Evolutionary conservation across 2,113 vertebrate genomes (phyloP).

Genomic region (Podilymbus podiceps): DNA sequence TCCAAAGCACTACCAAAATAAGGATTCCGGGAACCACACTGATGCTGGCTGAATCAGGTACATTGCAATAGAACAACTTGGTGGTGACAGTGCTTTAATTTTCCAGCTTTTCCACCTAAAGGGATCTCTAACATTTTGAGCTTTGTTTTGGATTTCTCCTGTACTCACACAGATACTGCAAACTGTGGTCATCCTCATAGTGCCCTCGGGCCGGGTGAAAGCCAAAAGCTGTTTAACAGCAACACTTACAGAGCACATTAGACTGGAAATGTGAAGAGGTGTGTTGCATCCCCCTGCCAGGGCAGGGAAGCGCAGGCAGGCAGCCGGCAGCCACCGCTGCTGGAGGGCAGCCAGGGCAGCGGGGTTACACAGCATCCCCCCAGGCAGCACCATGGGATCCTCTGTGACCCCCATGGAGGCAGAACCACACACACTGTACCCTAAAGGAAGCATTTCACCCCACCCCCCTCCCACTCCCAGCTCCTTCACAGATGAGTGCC

Average conservation of each 20-base stretch:
- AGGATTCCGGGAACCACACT: not conserved
- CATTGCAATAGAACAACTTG: not conserved
- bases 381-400: not conserved
- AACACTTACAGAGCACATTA: not conserved
- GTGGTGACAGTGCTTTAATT: not conserved
- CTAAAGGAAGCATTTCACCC: not conserved
- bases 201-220: not conserved
- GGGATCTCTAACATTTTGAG: not conserved
- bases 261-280: not conserved
- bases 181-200: not conserved
- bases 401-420: rapidly evolving
- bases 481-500: not conserved
- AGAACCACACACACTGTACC: rapidly evolving
- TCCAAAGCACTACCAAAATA: not conserved
- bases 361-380: not conserved
- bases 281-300: not conserved
- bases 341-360: not conserved
- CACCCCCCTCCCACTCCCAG: not conserved
- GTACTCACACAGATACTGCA: not conserved
- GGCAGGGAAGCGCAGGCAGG: not conserved
- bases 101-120: not conserved
- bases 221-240: not conserved
- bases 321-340: not conserved
- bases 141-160: not conserved
- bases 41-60: not conserved